Percentiles rank a stretch among this genome's conserved stretches.
These are phyloP conservation scores for Zaprionus bogoriensis DNA, from an alignment of 2,888 invertebrate species.

Conservation along the genomic window DNA sequence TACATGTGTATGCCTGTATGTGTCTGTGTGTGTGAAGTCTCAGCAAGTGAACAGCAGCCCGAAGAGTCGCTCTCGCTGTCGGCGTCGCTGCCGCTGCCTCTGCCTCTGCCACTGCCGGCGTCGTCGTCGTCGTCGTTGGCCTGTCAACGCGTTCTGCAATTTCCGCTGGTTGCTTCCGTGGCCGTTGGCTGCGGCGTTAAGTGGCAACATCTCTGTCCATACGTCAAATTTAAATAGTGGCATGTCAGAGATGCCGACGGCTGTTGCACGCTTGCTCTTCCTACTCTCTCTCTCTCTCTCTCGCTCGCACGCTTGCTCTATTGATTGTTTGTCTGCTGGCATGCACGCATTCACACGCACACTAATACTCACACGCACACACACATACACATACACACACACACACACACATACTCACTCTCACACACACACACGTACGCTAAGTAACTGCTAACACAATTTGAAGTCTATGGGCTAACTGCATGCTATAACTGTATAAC, in stretches of 20 bases:
- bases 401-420: too few species aligned
- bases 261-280: constrained; percentile 53
- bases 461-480: constrained; percentile 55
- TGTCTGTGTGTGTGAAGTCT: constrained; percentile 18
- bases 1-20: constrained; percentile 6
- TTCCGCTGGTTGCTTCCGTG: constrained; percentile 69
- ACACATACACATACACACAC: constrained; percentile 24
- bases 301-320: constrained; percentile 17
- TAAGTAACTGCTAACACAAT: constrained; percentile 56
- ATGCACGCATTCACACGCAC: too few species aligned
- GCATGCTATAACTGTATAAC: too few species aligned
- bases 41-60: constrained; percentile 11
- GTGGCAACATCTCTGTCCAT: constrained; percentile 46
- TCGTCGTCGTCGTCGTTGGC: not conserved
- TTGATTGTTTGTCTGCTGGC: constrained; percentile 66
- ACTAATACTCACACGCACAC: constrained; percentile 23
- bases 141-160: constrained; percentile 69
- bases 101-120: not conserved
- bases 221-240: constrained; percentile 42
- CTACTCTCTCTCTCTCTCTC: not conserved
- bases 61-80: not conserved
- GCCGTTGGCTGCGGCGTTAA: constrained; percentile 46
- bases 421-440: constrained; percentile 25
- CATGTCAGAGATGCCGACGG: constrained; percentile 62
- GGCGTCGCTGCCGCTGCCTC: not conserved